A percentile compares a stretch with the other conserved stretches of the same genome.
Evolutionary conservation across 2,888 invertebrate genomes (phyloP).

Genomic region (Caenorhabditis sinica): DNA sequence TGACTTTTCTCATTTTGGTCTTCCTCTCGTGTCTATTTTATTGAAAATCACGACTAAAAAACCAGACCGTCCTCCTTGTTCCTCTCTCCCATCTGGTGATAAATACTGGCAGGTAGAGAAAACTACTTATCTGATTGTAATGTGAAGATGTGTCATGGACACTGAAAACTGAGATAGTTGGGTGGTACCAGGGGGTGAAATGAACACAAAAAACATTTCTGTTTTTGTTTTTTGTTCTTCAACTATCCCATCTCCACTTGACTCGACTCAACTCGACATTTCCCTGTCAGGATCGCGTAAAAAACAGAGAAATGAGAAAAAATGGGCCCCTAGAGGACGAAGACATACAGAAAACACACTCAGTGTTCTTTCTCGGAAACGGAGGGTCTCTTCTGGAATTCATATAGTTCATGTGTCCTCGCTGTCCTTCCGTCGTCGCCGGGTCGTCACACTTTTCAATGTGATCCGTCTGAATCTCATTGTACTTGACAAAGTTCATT

Average conservation of each 20-base stretch:
- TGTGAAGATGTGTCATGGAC: neutral
- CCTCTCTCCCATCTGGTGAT: conserved; percentile 17
- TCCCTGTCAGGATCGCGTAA: conserved; percentile 7
- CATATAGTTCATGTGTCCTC: conserved; percentile 38
- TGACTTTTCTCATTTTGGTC: conserved; percentile 30
- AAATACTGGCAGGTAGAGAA: conserved; percentile 45
- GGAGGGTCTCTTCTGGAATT: conserved; percentile 27
- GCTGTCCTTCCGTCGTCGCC: neutral
- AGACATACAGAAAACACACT: neutral
- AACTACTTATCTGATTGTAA: conserved; percentile 43
- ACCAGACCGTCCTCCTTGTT: conserved; percentile 36
- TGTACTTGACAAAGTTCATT: conserved; percentile 50
- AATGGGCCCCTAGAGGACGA: conserved; percentile 28
- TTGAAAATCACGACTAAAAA: conserved; percentile 41
- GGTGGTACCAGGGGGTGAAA: neutral
- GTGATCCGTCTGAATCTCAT: conserved; percentile 40
- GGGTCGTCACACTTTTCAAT: conserved; percentile 31
- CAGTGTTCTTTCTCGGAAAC: conserved; percentile 20
- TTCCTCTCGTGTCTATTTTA: conserved; percentile 32
- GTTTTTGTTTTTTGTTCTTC: conserved; percentile 42
- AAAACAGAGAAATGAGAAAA: conserved; percentile 25
- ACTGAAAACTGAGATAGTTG: neutral
- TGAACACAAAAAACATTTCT: conserved; percentile 34
- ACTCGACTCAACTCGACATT: conserved; percentile 25
- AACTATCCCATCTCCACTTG: conserved; percentile 17